These are phyloP conservation scores for Pangasius larnaudii DNA, from an alignment of 2,797 vertebrate genomes.

Conservation along the genomic window DNA sequence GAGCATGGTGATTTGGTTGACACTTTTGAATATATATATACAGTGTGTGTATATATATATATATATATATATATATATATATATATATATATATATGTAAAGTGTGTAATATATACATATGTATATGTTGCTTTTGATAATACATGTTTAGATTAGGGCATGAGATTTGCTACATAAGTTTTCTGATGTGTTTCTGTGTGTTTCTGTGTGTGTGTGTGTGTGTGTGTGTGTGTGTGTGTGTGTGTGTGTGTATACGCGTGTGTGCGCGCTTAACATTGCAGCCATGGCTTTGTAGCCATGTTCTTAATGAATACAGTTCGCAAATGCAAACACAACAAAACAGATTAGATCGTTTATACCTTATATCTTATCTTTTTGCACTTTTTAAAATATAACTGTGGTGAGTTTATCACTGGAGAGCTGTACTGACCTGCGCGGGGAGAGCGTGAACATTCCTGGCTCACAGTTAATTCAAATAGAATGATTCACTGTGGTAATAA, in stretches of 20 bases:
- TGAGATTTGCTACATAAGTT: no score
- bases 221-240: background rate
- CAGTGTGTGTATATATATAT: no score
- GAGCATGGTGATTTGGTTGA: background rate
- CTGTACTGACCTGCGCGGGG: conserved; percentile 41
- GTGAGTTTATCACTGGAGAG: conserved; percentile 39
- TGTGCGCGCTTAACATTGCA: background rate
- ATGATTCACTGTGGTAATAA: conserved; percentile 51
- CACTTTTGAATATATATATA: background rate
- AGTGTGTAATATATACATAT: no score
- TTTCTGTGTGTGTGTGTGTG: background rate
- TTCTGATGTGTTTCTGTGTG: no score
- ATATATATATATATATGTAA: no score
- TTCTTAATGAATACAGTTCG: conserved; percentile 5
- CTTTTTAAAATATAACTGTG: no score
- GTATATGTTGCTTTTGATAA: no score
- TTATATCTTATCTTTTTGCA: no score
- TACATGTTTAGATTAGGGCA: no score
- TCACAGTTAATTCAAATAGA: conserved; percentile 49
- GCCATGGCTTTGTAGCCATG: background rate
- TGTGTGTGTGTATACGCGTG: background rate
- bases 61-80: no score
- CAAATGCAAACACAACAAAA: background rate
- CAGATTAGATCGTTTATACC: conserved; percentile 20
- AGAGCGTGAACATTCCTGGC: conserved; percentile 47